Evolutionary conservation across 2,113 vertebrate genomes (phyloP).

Genomic region (Phainopepla nitens): DNA sequence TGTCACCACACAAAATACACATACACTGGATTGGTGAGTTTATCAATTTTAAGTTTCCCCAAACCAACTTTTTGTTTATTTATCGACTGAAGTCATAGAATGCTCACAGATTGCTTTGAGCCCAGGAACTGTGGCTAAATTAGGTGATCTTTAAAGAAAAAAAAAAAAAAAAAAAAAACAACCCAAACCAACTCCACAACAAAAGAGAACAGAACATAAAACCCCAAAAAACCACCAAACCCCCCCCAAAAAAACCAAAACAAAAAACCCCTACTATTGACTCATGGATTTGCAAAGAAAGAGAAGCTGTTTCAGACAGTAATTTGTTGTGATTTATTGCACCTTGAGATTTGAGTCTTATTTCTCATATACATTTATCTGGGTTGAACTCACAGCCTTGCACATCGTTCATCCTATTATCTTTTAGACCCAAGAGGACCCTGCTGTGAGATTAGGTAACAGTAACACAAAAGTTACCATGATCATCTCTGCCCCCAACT

Average conservation of each 20-base stretch:
- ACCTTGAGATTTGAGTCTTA: neutral
- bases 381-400: neutral
- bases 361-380: neutral
- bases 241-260: no score
- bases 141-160: neutral
- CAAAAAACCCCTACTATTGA: neutral
- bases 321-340: neutral
- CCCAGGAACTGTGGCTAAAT: neutral
- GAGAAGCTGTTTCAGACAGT: neutral
- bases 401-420: neutral
- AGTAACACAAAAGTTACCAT: neutral
- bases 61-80: neutral
- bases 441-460: neutral
- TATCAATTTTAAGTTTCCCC: neutral
- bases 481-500: neutral
- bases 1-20: neutral
- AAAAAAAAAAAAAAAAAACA: fast-evolving
- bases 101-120: neutral
- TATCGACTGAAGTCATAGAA: neutral
- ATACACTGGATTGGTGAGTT: neutral
- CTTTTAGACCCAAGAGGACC: neutral
- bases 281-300: neutral
- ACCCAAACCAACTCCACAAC: neutral
- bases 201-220: neutral
- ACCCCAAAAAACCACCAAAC: neutral